Base-by-base conservation (phyloP, 92 coral and sea anemone species). In the Zoanthus solanderi region DNA sequence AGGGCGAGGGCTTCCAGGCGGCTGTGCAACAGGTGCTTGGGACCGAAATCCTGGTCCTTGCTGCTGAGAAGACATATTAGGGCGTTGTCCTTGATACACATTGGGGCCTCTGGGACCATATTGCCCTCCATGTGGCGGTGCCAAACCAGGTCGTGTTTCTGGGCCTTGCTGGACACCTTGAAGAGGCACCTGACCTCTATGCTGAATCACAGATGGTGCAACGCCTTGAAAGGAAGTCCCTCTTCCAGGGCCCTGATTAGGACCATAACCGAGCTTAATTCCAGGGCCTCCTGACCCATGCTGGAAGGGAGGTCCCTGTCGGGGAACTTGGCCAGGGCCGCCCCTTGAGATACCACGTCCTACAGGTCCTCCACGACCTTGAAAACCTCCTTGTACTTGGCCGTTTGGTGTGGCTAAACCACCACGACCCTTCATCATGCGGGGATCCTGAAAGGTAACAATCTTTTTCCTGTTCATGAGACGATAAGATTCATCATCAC, bases 401-500 rank as follows among this genome's bases (percentile, higher is more conserved):
- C 85, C 85, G 14, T 81, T 81, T 65, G 74, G 75, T 23, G 58
- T 58, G 0, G 58, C 75, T 56, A 81, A 37, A 44, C 85, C 75
- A 23, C 75, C 85, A 47, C 85, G 85, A 57, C 85, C 74, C 73
- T 46, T 81, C 18, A 42, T 45, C 85, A 81, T 81, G 42, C 90
- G 84, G 11, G 90, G 92, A 31, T 93, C 97, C 81, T 91, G 93
- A 77, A 94, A 94, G 82, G 90, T 94, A 5, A 94, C 97, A 77
- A 86, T 92, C 83, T 94, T 94, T 78, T 93, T 91, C 71, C 89
- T 75, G 37, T 89, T 91, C 79, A 73, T 90, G 71, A 90, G 88
- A 71, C 90, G 91, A 78, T 89, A 93, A 28, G 92, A 81, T 52
- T 95, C 99, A 84, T 92, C 98, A 67, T 96, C 95, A 81, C 96